phyloP scores from a whole-genome alignment of 2,113 vertebrate species.

The Candoia aspera region DNA sequence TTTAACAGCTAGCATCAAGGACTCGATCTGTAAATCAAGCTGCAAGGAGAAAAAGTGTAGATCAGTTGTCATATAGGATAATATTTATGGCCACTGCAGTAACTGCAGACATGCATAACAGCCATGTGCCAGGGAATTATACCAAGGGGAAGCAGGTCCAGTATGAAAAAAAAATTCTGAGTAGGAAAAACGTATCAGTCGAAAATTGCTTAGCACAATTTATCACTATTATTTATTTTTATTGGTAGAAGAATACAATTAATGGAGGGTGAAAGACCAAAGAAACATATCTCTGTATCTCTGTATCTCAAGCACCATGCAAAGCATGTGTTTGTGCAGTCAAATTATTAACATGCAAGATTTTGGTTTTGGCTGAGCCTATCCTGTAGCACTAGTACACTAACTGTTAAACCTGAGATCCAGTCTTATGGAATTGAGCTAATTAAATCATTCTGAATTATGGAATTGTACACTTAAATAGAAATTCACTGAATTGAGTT shows the following conservation, averaged over 20 bases:
- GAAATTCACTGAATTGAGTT: slow-evolving; percentile 43
- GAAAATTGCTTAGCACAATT: slow-evolving; percentile 21
- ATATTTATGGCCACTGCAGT: slow-evolving; percentile 53
- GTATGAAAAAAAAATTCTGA: slow-evolving; percentile 29
- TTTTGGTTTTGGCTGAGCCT: neutral
- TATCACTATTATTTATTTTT: neutral
- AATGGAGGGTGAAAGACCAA: neutral
- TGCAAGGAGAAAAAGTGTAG: slow-evolving; percentile 55
- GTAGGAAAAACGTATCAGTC: neutral
- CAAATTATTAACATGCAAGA: slow-evolving; percentile 2
- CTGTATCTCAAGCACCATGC: slow-evolving; percentile 18
- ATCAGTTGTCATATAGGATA: slow-evolving; percentile 56
- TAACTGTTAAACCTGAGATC: neutral
- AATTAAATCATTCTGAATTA: slow-evolving; percentile 58
- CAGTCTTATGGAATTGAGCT: slow-evolving; percentile 27
- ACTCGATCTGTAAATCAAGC: slow-evolving; percentile 58
- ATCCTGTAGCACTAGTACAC: neutral
- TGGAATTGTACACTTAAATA: slow-evolving; percentile 53
- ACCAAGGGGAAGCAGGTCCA: slow-evolving; percentile 57
- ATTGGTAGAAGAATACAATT: neutral
- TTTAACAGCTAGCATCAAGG: slow-evolving; percentile 63
- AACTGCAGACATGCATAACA: slow-evolving; percentile 57
- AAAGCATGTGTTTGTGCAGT: neutral
- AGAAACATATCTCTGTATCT: neutral
- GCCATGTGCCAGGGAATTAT: slow-evolving; percentile 51